phyloP scores from a whole-genome alignment of 1,140 invertebrate species.

The Brachionus calyciflorus region DNA sequence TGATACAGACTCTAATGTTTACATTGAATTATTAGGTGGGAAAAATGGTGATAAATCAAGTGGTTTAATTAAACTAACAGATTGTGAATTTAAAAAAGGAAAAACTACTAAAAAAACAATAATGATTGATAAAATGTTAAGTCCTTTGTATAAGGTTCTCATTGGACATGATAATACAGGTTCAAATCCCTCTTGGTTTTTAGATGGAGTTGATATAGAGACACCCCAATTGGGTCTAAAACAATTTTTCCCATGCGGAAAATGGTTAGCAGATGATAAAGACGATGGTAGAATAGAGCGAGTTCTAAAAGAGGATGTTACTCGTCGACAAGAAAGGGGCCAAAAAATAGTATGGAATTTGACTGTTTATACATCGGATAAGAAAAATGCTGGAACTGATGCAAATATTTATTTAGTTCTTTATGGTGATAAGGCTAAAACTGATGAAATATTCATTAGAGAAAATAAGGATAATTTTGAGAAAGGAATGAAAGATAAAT shows the following conservation, averaged over 20 bases:
- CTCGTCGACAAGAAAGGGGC: constrained; percentile 51
- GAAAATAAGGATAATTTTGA: constrained; percentile 56
- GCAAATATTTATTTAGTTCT: constrained; percentile 55
- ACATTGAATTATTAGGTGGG: constrained; percentile 56
- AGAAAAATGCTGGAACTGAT: constrained; percentile 56
- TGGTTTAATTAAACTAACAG: constrained; percentile 58
- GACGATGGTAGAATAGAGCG: constrained; percentile 57
- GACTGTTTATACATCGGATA: constrained; percentile 55
- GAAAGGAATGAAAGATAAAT: constrained; percentile 54
- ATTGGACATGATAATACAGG: constrained; percentile 60
- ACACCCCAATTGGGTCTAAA: constrained; percentile 57
- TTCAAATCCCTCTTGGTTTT: constrained; percentile 56
- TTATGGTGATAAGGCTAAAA: constrained; percentile 59
- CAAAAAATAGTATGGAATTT: constrained; percentile 52
- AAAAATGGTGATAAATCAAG: constrained; percentile 52
- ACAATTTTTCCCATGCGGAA: constrained; percentile 57
- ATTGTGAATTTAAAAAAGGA: constrained; percentile 55
- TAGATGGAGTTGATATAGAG: constrained; percentile 56
- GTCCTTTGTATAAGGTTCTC: constrained; percentile 56
- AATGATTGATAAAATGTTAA: constrained; percentile 54
- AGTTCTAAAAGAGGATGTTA: constrained; percentile 55
- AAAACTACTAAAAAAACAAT: constrained; percentile 58
- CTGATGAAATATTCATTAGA: constrained; percentile 56
- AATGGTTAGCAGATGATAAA: constrained; percentile 58
- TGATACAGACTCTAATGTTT: constrained; percentile 58